Evolutionary conservation across 2,113 vertebrate genomes (phyloP), one percentile per base, ranked within the genome.

Genomic region (Baryphthengus martii): DNA sequence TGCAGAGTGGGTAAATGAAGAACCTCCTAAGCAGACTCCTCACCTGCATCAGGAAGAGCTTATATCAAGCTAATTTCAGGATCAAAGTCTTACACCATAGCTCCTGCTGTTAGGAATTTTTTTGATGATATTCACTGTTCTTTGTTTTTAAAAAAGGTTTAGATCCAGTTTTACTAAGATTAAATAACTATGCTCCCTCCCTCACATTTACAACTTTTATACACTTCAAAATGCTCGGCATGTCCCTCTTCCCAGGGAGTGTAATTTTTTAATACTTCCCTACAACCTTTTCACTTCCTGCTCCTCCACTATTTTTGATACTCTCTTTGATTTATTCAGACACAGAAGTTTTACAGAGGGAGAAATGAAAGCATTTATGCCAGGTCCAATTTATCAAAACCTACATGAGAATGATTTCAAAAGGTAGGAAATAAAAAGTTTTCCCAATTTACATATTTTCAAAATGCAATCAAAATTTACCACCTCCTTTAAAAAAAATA

Each of bases 211-310:
- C 58, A 85, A 44, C 85, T 91, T 89, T 91, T 56, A 80, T 68
- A 73, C 31, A 79, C 88, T 94, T 95, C 88, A 97, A 88, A 95
- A 95, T 91, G 74, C 92, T 93, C 88, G 91, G 92, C 58, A 52
- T 85, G 88, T 79, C 58, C 71, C 62, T 90, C 78, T 82, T 88
- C 67, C 53, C 82, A 94, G 85, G 71, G 62, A 93, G 52, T 63
- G 29, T 15, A 84, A 70, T 53, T 91, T 94, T 85, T 94, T 72
- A 82, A 68, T 72, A 68, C 72, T 85, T 88, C 78, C 33, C n/a
- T 28, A 65, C 40, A 95, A 85, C 77, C 67, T 62, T 62, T 91
- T 91, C 70, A 61, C 49, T 80, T 23, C 44, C 56, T 61, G 28
- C 74, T n/a, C n/a, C 61, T 91, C 70, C 49, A 45, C 49, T 94